Conservation (phyloP, 2,888 invertebrate genomes). For the Rhorus exstirpatorius region DNA sequence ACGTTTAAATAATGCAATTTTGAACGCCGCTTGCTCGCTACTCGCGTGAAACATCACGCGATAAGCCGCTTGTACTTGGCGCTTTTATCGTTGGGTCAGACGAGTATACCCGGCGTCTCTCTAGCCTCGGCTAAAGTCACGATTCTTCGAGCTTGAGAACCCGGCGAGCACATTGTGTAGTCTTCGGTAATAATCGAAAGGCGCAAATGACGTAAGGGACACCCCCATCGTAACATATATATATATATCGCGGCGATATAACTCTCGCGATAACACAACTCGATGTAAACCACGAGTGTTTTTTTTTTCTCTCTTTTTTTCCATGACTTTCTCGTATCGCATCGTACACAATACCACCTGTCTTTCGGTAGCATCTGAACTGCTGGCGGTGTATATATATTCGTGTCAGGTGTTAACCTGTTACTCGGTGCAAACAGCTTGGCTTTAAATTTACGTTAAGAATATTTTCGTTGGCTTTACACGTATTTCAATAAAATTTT, state of each 20-base stretch:
- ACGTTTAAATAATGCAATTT: background rate
- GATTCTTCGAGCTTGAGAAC: conserved; percentile 43
- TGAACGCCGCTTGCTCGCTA: conserved; percentile 5
- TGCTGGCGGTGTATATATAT: too few relatives aligned
- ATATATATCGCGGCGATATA: too few relatives aligned
- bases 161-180: conserved; percentile 14
- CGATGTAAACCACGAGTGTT: conserved; percentile 31
- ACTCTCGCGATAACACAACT: conserved; percentile 54
- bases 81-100: conserved; percentile 48
- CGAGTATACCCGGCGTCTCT: conserved; percentile 48
- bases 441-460: conserved; percentile 11
- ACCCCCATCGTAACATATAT: conserved; percentile 28
- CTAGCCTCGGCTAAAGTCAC: conserved; percentile 24
- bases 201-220: conserved; percentile 47
- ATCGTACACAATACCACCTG: conserved; percentile 26
- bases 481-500: background rate
- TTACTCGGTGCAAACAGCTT: conserved; percentile 32
- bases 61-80: conserved; percentile 46
- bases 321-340: conserved; percentile 50
- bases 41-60: conserved; percentile 28
- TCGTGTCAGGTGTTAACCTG: conserved; percentile 60
- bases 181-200: conserved; percentile 47
- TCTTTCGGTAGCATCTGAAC: conserved; percentile 46
- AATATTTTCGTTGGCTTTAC: background rate
- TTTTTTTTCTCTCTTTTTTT: conserved; percentile 10